Evolutionary conservation across 2,113 vertebrate species (phyloP).

Genomic region (Hipposideros armiger): DNA sequence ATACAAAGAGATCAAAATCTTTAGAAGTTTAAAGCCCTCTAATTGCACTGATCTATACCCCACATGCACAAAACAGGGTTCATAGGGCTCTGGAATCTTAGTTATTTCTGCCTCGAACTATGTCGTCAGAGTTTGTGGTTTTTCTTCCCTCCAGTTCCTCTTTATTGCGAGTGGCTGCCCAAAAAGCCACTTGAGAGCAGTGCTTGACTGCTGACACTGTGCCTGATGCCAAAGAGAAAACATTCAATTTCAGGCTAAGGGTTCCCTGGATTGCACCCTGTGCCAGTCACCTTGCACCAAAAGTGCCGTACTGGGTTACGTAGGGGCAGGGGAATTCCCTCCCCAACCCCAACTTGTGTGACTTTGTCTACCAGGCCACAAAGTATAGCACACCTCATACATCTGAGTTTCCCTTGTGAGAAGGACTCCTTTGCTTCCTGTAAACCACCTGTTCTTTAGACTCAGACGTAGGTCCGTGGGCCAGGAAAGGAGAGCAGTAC

Average conservation of each 20-base stretch:
- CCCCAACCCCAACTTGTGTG: fast-evolving
- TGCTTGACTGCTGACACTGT: not conserved
- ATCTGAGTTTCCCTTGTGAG: not conserved
- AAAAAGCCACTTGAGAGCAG: not conserved
- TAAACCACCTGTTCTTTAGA: not conserved
- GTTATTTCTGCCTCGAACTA: not conserved
- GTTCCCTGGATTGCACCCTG: not conserved
- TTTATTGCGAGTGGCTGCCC: not conserved
- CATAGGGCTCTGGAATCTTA: not conserved
- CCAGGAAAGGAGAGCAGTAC: not conserved
- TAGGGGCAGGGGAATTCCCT: not conserved
- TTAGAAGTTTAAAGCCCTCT: not conserved
- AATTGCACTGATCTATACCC: too few relatives aligned
- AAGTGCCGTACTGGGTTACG: not conserved
- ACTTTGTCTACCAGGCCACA: not conserved
- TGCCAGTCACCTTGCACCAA: not conserved
- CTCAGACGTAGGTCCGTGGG: not conserved
- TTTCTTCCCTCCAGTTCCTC: not conserved
- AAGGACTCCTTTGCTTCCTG: not conserved
- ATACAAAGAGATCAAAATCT: not conserved
- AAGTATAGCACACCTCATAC: not conserved
- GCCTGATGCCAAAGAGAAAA: not conserved
- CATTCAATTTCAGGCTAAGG: not conserved
- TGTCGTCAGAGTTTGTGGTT: not conserved
- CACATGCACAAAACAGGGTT: not conserved